A percentile compares a stretch with the other conserved stretches of the same genome.
phyloP scores from a whole-genome alignment of 2,888 invertebrate species.

The Iselma pallidipennis region DNA sequence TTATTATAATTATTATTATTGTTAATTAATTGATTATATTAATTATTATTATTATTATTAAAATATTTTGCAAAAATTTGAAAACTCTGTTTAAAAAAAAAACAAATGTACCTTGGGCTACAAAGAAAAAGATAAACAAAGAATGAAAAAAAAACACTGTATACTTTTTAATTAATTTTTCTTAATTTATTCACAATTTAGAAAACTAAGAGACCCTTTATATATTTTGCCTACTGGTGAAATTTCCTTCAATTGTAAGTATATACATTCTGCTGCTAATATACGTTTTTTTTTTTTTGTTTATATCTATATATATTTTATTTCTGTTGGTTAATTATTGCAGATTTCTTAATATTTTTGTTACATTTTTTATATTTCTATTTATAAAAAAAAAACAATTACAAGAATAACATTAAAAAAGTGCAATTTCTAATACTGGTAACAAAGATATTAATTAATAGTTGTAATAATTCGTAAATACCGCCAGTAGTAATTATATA shows the following conservation, averaged over 20 bases:
- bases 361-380: slow-evolving; percentile 30
- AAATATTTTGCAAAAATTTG: slow-evolving; percentile 30
- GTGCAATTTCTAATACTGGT: slow-evolving; percentile 41
- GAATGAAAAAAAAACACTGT: slow-evolving; percentile 16
- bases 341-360: slow-evolving; percentile 46
- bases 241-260: slow-evolving; percentile 41
- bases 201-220: slow-evolving; percentile 33
- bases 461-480: slow-evolving; percentile 40
- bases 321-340: slow-evolving; percentile 47
- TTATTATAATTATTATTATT: background rate
- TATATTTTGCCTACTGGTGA: slow-evolving; percentile 43
- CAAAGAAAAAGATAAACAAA: slow-evolving; percentile 29
- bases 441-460: slow-evolving; percentile 47
- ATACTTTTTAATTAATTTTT: slow-evolving; percentile 45
- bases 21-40: slow-evolving; percentile 6
- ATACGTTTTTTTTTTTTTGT: slow-evolving; percentile 46
- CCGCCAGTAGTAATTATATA: slow-evolving; percentile 51
- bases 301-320: slow-evolving; percentile 46
- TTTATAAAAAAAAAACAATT: slow-evolving; percentile 9
- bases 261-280: too few species aligned
- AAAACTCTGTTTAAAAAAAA: slow-evolving; percentile 38
- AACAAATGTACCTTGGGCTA: slow-evolving; percentile 45
- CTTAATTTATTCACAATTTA: slow-evolving; percentile 43
- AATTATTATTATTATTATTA: slow-evolving; percentile 37
- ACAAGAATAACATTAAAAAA: slow-evolving; percentile 15